Evolutionary conservation across 2,113 vertebrate genomes (phyloP), one percentile per base, ranked within the genome.

Genomic region (Gnathonemus echidnorhynchus): DNA sequence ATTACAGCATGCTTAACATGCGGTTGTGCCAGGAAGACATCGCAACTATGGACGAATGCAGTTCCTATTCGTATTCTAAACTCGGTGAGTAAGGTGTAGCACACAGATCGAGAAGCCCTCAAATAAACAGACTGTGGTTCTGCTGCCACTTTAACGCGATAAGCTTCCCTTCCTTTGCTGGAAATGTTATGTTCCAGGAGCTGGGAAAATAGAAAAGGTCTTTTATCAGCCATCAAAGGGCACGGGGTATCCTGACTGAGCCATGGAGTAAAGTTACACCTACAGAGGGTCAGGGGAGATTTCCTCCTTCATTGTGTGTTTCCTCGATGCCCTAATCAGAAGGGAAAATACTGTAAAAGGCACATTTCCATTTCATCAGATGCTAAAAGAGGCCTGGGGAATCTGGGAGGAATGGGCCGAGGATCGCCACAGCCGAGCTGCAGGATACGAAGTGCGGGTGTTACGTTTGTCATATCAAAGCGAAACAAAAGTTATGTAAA

Each of bases 191-290:
- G 84, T 27, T 49, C 45, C 84, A 27, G 83, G 45, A 50, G 84
- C 21, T 56, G 27, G 13, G n/a, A 86, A 50, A 86, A 86, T 50
- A 49, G 45, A 86, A 50, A 50, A 86, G 84, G 45, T 46, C n/a
- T 17, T 50, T 86, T 86, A 86, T 48, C 84, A 86, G 84, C 19
- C 45, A 31, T 50, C 84, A 86, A 86, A 86, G 84, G 84, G 46
- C 21, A 86, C 1, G 45, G 9, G 31, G 84, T 24, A 31, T 86
- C 84, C 84, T 86, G 84, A 27, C 19, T 5, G 46, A 49, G 19
- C 24, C 11, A 48, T 27, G 24, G 84, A 49, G 84, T 49, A 27
- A 49, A 84, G 42, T 49, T 13, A 49, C 84, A 86, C 84, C 45
- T 48, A 50, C 6, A 50, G 84, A 86, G 84, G 84, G 42, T 86